phyloP scores from a whole-genome alignment of 2,888 invertebrate genomes.

The Sphaerophoria taeniata region DNA sequence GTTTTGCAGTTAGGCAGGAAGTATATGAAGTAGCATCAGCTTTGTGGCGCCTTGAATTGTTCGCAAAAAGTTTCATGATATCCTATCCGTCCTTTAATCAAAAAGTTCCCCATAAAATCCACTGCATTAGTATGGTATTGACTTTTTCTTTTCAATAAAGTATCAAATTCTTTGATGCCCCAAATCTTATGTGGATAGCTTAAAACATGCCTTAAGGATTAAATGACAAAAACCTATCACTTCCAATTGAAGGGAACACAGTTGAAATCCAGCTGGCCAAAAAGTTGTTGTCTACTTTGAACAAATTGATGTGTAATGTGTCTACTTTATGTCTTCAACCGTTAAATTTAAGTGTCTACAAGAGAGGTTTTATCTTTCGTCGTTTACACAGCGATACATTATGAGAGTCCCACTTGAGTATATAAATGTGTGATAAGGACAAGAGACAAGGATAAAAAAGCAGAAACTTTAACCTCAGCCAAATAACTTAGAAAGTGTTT shows the following conservation, averaged over 20 bases:
- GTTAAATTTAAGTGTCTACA: slow-evolving; percentile 44
- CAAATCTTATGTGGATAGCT: slow-evolving; percentile 18
- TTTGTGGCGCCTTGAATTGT: slow-evolving; percentile 2
- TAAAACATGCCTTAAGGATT: slow-evolving; percentile 27
- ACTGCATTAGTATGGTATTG: slow-evolving; percentile 38
- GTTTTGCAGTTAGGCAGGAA: not conserved
- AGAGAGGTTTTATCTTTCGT: slow-evolving; percentile 29
- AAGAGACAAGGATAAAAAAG: slow-evolving; percentile 40
- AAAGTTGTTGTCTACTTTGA: slow-evolving; percentile 23
- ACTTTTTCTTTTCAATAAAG: slow-evolving; percentile 24
- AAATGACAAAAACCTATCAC: slow-evolving; percentile 51
- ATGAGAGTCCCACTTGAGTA: slow-evolving; percentile 18
- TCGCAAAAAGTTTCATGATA: slow-evolving; percentile 8
- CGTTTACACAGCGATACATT: slow-evolving; percentile 13
- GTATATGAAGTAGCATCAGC: not conserved
- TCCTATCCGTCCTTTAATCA: slow-evolving; percentile 18
- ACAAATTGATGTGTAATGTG: slow-evolving; percentile 27
- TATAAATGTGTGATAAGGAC: slow-evolving; percentile 8
- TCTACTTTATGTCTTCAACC: slow-evolving; percentile 20
- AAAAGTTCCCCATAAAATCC: not conserved
- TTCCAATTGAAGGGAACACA: slow-evolving; percentile 52
- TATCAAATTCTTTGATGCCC: slow-evolving; percentile 54
- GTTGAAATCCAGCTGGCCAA: slow-evolving; percentile 31
- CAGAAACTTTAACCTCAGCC: slow-evolving; percentile 24
- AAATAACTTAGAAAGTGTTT: not conserved